phyloP scores from a whole-genome alignment of 2,797 vertebrate species.

The Poeciliopsis paucimaculata region DNA sequence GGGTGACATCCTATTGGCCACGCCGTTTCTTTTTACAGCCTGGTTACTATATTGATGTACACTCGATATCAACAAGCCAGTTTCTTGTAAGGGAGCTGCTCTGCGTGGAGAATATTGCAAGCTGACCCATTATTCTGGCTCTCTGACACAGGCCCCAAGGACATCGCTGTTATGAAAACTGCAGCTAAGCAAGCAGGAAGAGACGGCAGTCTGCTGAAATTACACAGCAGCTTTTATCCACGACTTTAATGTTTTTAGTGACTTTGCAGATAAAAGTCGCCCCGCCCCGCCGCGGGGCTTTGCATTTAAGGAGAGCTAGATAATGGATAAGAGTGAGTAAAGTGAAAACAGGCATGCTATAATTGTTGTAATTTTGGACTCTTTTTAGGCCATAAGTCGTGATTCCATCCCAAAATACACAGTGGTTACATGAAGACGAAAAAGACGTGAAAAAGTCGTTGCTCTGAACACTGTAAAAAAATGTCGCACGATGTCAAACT shows the following conservation, averaged over 20 bases:
- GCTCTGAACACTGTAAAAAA: not conserved
- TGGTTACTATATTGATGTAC: slow-evolving; percentile 16
- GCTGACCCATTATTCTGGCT: slow-evolving; percentile 43
- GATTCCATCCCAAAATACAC: slow-evolving; percentile 16
- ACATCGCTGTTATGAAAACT: slow-evolving; percentile 45
- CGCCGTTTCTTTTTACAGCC: not conserved
- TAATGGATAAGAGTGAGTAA: not conserved
- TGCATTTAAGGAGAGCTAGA: slow-evolving; percentile 9
- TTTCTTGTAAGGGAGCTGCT: slow-evolving; percentile 29
- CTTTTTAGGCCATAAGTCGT: slow-evolving; percentile 1
- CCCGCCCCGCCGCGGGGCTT: slow-evolving; percentile 32
- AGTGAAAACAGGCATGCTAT: slow-evolving; percentile 20
- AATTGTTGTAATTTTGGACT: not conserved
- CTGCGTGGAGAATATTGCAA: slow-evolving; percentile 31
- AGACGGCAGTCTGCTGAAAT: slow-evolving; percentile 37
- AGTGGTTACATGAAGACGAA: not conserved
- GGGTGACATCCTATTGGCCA: not conserved
- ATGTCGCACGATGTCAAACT: not conserved
- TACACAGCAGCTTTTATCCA: slow-evolving; percentile 39
- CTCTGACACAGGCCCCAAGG: slow-evolving; percentile 42
- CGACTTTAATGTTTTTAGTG: slow-evolving; percentile 44
- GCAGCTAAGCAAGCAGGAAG: slow-evolving; percentile 41
- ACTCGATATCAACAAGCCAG: slow-evolving; percentile 18
- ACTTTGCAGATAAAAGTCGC: slow-evolving; percentile 51
- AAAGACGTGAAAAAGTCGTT: not conserved